Evolutionary conservation across 2,888 invertebrate genomes (phyloP).

Genomic region (Corythucha ciliata): DNA sequence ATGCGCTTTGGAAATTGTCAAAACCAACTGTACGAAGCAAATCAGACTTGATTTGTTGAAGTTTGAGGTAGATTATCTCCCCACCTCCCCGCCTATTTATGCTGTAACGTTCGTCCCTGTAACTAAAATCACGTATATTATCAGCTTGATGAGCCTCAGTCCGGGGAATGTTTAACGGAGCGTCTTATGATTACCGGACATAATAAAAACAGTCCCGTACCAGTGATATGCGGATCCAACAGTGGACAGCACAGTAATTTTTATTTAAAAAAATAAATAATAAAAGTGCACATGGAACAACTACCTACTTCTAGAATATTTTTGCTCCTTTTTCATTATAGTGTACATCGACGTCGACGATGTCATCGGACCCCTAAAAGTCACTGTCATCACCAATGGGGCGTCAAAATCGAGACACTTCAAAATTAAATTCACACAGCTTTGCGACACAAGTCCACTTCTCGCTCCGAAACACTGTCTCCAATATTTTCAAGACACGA

Average conservation of each 20-base stretch:
- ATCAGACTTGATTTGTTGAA: conserved; percentile 58
- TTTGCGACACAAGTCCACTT: conserved; percentile 38
- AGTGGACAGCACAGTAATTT: conserved; percentile 67
- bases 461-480: conserved; percentile 53
- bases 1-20: conserved; percentile 56
- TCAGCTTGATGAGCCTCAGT: too few species aligned
- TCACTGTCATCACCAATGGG: conserved; percentile 51
- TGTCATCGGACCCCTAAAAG: conserved; percentile 52
- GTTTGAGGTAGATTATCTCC: conserved; percentile 52
- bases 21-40: conserved; percentile 53
- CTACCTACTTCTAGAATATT: neutral
- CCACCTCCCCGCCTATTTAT: conserved; percentile 3
- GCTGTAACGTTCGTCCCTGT: too few species aligned
- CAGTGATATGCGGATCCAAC: conserved; percentile 64
- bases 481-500: conserved; percentile 53
- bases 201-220: conserved; percentile 57
- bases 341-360: conserved; percentile 63
- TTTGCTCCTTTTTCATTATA: conserved; percentile 42
- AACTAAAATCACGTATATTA: too few species aligned
- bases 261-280: too few species aligned
- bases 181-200: conserved; percentile 62
- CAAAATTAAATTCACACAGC: conserved; percentile 54
- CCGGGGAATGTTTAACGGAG: conserved; percentile 61
- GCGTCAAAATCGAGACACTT: conserved; percentile 42
- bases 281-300: neutral